Evolutionary conservation across 2,888 invertebrate species (phyloP), one percentile per base, ranked within the genome.

Genomic region (Macaria notata): DNA sequence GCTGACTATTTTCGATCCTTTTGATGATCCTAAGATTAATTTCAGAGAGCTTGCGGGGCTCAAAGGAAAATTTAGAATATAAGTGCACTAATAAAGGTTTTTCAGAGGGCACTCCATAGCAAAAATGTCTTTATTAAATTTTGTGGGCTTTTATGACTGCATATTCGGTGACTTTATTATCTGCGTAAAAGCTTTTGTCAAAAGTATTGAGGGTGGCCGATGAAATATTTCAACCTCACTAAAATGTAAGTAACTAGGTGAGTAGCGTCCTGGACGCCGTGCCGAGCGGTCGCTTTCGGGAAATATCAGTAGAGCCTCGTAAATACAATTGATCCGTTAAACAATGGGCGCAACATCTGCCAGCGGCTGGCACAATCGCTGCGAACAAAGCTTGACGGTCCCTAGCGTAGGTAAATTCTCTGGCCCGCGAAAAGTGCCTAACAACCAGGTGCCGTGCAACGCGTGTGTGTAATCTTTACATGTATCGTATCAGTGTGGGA

Each of bases 61-160:
- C 88, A 90, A 90, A 88, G 86, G 86, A 85, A 85, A 84, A 86
- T 88, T 87, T 84, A 81, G 87, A 87, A 88, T 86, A 82, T 88
- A 88, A 88, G 88, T 89, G 87, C 86, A 90, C 89, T 88, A 88
- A 86, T 90, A 85, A 86, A 88, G 79, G 81, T 83, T 83, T 83
- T 80, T 83, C 75, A 79, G 76, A 81, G 84, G 75, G 83, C 78
- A 83, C 83, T 86, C 80, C 78, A 76, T 79, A 74, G 75, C 78
- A 79, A 85, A 78, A 87, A 87, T 86, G 77, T 82, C 84, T 84
- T 88, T 86, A 88, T 89, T 88, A 86, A 87, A 88, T 88, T 69
- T 88, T 84, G 84, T 79, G 78, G 77, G 81, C 81, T 83, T 85
- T 88, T 83, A 83, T 81, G 83, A 36, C 33, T 79, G 82, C 80